Evolutionary conservation across 2,113 vertebrate genomes (phyloP), one percentile per base, ranked within the genome.

Genomic region (Petromus typicus): DNA sequence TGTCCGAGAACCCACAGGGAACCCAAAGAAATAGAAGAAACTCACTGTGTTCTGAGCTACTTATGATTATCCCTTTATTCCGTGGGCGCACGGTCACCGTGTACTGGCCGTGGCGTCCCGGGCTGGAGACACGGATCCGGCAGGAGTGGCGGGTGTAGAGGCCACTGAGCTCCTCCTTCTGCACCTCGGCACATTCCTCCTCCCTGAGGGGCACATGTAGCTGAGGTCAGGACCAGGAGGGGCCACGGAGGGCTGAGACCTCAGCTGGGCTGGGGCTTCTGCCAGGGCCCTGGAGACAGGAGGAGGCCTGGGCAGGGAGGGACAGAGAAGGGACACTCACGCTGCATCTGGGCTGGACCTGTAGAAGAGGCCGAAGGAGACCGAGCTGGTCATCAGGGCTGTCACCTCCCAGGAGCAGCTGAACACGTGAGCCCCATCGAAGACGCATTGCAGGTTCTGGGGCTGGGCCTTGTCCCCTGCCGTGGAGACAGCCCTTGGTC

Each of bases 391-490:
- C 90, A 98, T 93, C 5, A 30, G 97, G 23, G 91, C 22, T 88
- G 92, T 97, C 92, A 98, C 98, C 87, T 98, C 98, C 98, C 98
- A 99, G 96, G 98, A 98, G 97, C 98, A 99, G 0, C 0, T 97
- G 84, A 99, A 97, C 14, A 2, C 1, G n/a, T 97, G 45, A 3
- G 61, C 86, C 34, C 98, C 98, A 0, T 86, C 91, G 37, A 98
- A 98, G 73, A 97, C n/a, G 91, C 98, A 98, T 37, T 20, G 97
- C 40, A 99, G 97, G 59, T 98, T 98, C 91, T 95, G 97, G 82
- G 98, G 98, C 63, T 97, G 96, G 45, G 98, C 97, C 78, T 64
- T 75, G 43, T 98, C 97, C 89, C 95, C 98, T 98, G 95, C 75
- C 9, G 90, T 22, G 32, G 85, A 30, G 51, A 71, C 12, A 79